Evolutionary conservation across 2,797 vertebrate species (phyloP).

Genomic region (Poeciliopsis paucimaculata): DNA sequence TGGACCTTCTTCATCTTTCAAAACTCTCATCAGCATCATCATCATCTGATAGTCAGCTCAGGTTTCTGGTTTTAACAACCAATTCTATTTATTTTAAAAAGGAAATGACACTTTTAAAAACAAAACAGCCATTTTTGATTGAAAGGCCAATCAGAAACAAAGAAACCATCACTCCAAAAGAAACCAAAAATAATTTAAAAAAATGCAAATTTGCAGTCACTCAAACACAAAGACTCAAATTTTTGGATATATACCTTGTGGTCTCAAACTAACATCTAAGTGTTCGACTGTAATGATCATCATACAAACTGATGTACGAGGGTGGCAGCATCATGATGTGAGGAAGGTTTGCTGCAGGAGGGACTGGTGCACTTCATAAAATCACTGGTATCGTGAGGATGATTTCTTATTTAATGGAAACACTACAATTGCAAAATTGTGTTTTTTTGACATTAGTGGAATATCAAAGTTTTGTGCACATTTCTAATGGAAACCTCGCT

Average conservation of each 20-base stretch:
- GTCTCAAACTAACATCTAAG: background rate
- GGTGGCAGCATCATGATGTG: background rate
- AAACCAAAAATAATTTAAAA: background rate
- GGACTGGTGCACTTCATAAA: background rate
- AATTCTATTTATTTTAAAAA: background rate
- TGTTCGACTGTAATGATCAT: background rate
- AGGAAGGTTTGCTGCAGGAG: background rate
- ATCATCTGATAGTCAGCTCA: background rate
- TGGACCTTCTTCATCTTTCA: background rate
- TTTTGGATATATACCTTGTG: background rate
- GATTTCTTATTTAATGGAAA: no score
- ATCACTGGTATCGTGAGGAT: background rate
- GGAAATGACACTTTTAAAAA: background rate
- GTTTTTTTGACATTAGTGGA: no score
- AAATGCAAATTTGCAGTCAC: background rate
- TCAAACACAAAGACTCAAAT: background rate
- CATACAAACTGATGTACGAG: background rate
- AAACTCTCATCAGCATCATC: background rate
- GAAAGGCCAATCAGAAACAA: background rate
- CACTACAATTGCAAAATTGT: no score
- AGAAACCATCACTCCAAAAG: background rate
- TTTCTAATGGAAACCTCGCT: no score
- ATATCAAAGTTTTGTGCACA: no score
- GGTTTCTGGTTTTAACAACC: background rate
- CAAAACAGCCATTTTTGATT: background rate